These are phyloP conservation scores for Aphidius gifuensis DNA, from an alignment of 1,140 invertebrate genomes.

Conservation along the genomic window DNA sequence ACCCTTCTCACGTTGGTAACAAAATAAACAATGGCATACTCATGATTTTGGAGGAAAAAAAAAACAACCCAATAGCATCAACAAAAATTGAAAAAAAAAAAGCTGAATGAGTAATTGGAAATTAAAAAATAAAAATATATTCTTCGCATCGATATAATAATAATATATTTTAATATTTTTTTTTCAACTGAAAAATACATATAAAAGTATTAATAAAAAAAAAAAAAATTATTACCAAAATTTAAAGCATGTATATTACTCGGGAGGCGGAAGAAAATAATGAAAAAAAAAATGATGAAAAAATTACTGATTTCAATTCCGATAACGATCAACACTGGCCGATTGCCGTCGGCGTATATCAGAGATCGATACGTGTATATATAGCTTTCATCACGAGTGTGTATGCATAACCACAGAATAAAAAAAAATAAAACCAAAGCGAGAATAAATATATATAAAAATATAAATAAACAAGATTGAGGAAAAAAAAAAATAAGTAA, in stretches of 20 bases:
- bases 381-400: slow-evolving; percentile 15
- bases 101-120: too few relatives aligned
- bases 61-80: too few relatives aligned
- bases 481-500: not conserved
- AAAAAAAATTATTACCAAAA: not conserved
- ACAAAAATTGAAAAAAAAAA: too few relatives aligned
- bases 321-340: slow-evolving; percentile 14
- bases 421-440: not conserved
- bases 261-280: not conserved
- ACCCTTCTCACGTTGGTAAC: too few relatives aligned
- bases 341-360: slow-evolving; percentile 5
- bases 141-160: too few relatives aligned
- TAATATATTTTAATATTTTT: too few relatives aligned
- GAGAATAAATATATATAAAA: too few relatives aligned
- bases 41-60: too few relatives aligned
- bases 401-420: not conserved
- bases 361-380: slow-evolving; percentile 22
- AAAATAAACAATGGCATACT: too few relatives aligned
- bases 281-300: not conserved
- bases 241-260: too few relatives aligned
- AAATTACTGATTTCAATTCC: slow-evolving; percentile 14
- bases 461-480: not conserved
- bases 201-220: not conserved
- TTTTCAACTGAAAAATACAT: not conserved
- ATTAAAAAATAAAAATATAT: too few relatives aligned